Evolutionary conservation across 2,113 vertebrate genomes (phyloP), one percentile per base, ranked within the genome.

Genomic region (Miniopterus natalensis): DNA sequence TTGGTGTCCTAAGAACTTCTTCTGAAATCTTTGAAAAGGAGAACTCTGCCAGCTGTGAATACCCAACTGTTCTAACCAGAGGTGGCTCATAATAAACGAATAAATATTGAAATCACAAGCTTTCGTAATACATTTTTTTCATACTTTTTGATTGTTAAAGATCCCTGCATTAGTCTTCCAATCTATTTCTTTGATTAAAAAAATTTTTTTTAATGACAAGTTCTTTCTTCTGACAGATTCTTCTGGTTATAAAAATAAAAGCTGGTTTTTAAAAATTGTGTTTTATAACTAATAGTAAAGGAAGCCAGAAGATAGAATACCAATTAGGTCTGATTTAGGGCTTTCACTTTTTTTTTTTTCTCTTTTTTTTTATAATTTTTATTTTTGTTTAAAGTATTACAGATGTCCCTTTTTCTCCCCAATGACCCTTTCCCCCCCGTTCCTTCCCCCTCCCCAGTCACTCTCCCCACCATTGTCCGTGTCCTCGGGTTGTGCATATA

Each of bases 1-100:
- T 94, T 95, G 95, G 88, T 97, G 96, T 92, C 92, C 77, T 95
- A 90, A 96, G 94, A 92, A 90, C 94, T 96, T 87, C 93, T 96
- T 95, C 96, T 95, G 88, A 96, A 93, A 95, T 96, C 53, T 95
- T 90, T 97, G 96, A 92, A 73, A 97, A 97, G 95, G 94, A 93
- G 94, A 97, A 91, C 57, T 74, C 94, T 75, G 53, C 95, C 92
- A 90, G 83, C 95, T 95, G 92, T 94, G 96, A 97, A 96, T 70
- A 92, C 45, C 87, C 96, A 97, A 88, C 97, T 95, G 85, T 95
- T 79, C 87, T 97, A 84, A 97, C 74, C 40, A 66, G 96, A 98
- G 96, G 95, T 97, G 96, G 95, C 96, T 94, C 81, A 66, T 71
- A 65, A 78, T 29, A 88, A 94, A 96, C 53, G 31, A 90, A 95